Evolutionary conservation across 2,888 invertebrate species (phyloP), one percentile per base, ranked within the genome.

Genomic region (Gasteruption jaculator): DNA sequence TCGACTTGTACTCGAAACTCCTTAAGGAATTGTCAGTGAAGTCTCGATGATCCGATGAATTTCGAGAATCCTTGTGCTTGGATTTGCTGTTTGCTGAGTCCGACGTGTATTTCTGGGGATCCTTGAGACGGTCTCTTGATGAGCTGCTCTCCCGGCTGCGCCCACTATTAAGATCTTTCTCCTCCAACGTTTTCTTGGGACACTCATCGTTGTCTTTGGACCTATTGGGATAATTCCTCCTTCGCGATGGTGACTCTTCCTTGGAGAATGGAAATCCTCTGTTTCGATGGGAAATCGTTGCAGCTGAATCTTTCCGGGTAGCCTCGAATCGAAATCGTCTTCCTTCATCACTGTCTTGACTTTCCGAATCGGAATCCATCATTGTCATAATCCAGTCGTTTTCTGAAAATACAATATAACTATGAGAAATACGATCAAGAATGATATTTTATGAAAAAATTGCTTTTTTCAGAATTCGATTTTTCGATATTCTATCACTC

Each of bases 261-360:
- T 22, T 22, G n/a, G n/a, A n/a, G n/a, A n/a, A n/a, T n/a, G n/a
- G n/a, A n/a, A 20, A 12, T 15, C 38, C 12, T 26, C 30, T 32
- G 7, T 27, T 41, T 1, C 36, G 24, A 4, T 50, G 49, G 16
- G 39, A 30, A 11, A 29, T 36, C 11, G 40, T 47, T 1, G 45
- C 41, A 12, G 45, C 43, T 18, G 54, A 43, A 30, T 61, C 63
- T 24, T 67, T 67, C 3, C 68, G 54, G 1, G 67, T 68, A 2
- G 66, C 56, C 41, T 65, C 68, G 27, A 68, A 68, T 20, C 68
- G 60, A 46, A 68, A 68, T 41, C 68, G 59, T 27, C 68, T 58
- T 26, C 68, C 68, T 1, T 68, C 68, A 41, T 68, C 68, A 33
- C 68, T 68, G 41, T 68, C 68, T 38, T 68, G 68, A 48, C 68